Evolutionary conservation across 2,888 invertebrate species (phyloP), one percentile per base, ranked within the genome.

Genomic region (Phoronis australis): DNA sequence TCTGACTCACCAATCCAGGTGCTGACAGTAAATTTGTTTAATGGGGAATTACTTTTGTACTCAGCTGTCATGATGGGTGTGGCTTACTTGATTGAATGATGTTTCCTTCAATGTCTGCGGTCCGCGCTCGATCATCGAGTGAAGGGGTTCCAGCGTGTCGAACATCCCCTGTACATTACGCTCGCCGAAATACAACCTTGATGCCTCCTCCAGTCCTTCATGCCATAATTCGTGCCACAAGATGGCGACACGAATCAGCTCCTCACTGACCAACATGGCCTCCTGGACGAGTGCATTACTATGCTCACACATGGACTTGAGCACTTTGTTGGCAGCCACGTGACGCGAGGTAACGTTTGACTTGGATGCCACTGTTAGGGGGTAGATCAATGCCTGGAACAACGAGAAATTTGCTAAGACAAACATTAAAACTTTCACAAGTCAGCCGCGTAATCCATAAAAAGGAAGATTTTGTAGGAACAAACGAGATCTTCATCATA

Each of bases 151-250:
- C 51, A 99, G 78, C 0, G 92, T 90, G 58, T 89, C 88, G 69
- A 99, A 88, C 99, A 99, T 99, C 5, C 92, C 96, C 54, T 88
- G 87, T 0, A 94, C 88, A 73, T 99, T 95, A 4, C 67, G 84
- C 75, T 99, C 99, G 2, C 94, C 95, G 76, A 97, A 99, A 76
- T 94, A 99, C 9, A 97, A 79, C 56, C 88, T 80, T 0, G 96
- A 96, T 73, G 97, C 96, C 49, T 78, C 78, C 60, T 81, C 81
- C 21, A 99, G 78, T 0, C 95, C 97, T 75, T 99, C 99, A 71
- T 97, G 94, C 99, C 99, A 99, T 68, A 95, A 86, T 75, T 99
- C 99, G 71, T 99, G 97, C 99, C 99, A 99, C 20, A 99, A 80
- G 59, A 99, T 99, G 1, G 99, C 97, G 1, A 97, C 95, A 47